These are phyloP conservation scores for Bombylius discolor DNA, from an alignment of 2,888 invertebrate genomes.

Conservation along the genomic window DNA sequence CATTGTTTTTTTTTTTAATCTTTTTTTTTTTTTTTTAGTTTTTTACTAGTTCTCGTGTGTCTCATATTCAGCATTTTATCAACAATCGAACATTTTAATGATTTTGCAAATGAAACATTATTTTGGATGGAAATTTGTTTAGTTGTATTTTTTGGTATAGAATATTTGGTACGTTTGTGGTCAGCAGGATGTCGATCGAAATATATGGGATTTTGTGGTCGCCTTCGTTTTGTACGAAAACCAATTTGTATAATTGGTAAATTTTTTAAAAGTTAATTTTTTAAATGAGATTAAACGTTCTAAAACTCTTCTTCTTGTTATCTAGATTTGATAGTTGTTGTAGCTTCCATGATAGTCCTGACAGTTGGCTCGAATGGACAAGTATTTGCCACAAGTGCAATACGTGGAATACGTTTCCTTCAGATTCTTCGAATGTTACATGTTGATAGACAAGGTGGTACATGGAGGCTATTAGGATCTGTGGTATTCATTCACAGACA, in stretches of 20 bases:
- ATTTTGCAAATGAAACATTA: constrained; percentile 63
- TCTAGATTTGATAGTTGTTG: constrained; percentile 68
- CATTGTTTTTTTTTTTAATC: too few relatives aligned
- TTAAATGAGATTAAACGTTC: too few relatives aligned
- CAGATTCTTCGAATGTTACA: constrained; percentile 77
- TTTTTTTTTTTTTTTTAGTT: constrained; percentile 40
- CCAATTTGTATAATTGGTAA: constrained; percentile 75
- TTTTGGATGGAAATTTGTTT: constrained; percentile 79
- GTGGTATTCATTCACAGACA: constrained; percentile 77
- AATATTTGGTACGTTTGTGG: constrained; percentile 66
- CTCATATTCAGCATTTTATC: constrained; percentile 74
- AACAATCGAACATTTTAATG: constrained; percentile 64
- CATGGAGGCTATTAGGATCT: constrained; percentile 70
- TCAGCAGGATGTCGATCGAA: constrained; percentile 73
- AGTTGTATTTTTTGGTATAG: constrained; percentile 68
- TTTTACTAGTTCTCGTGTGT: constrained; percentile 72
- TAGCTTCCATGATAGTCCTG: constrained; percentile 66
- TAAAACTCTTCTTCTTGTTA: too few relatives aligned
- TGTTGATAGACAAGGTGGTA: constrained; percentile 74
- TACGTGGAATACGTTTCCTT: constrained; percentile 69
- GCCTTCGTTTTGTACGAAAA: constrained; percentile 64
- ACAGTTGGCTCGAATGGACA: constrained; percentile 74
- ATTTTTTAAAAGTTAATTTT: too few relatives aligned
- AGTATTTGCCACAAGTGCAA: constrained; percentile 74
- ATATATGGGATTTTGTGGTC: constrained; percentile 65